Conservation (phyloP, 2,797 vertebrate genomes). For the Novumbra hubbsi region DNA sequence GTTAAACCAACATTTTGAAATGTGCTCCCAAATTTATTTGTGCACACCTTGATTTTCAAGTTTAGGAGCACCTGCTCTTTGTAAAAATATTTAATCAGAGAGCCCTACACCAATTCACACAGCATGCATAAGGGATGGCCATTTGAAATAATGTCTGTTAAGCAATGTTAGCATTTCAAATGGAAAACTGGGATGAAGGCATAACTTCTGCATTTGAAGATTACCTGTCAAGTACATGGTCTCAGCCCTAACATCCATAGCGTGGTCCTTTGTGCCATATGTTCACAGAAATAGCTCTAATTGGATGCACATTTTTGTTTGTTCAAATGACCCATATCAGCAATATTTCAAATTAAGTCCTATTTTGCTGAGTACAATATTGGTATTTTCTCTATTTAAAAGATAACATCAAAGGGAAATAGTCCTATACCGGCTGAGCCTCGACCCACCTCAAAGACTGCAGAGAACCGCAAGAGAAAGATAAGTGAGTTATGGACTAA, state of each 20-base stretch:
- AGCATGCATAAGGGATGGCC: neutral
- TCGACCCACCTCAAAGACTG: constrained; percentile 65
- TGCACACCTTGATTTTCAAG: no score
- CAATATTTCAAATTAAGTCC: neutral
- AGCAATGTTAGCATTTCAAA: neutral
- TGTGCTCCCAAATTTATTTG: no score
- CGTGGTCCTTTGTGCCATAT: neutral
- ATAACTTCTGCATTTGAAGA: neutral
- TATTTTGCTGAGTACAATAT: neutral
- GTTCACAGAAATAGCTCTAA: neutral
- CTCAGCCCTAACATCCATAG: neutral
- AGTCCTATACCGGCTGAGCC: constrained; percentile 67
- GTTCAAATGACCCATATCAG: neutral
- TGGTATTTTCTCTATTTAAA: constrained; percentile 42
- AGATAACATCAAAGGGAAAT: constrained; percentile 91
- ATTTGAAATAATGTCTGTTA: neutral
- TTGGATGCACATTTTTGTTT: neutral
- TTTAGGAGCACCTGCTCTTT: no score
- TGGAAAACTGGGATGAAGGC: neutral
- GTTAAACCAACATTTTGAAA: no score
- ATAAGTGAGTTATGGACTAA: constrained; percentile 81
- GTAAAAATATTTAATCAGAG: no score
- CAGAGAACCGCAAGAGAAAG: constrained; percentile 86
- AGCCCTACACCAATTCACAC: neutral
- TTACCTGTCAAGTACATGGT: neutral